Evolutionary conservation across 2,113 vertebrate genomes (phyloP).

Genomic region (Anser cygnoides): DNA sequence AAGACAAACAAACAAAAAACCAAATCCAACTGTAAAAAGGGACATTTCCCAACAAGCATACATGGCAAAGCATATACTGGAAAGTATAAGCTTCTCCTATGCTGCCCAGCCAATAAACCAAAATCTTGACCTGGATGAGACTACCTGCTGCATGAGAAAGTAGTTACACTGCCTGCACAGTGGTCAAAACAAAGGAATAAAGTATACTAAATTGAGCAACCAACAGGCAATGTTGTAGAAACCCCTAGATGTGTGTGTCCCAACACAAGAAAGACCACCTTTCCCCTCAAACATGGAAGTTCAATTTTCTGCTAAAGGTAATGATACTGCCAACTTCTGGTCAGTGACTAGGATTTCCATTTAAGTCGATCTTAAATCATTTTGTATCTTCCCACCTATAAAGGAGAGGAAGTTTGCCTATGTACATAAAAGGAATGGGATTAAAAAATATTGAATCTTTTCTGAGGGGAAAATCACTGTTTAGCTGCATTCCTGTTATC

Average conservation of each 20-base stretch:
- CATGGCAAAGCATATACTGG: rapidly evolving
- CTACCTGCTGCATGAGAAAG: too few relatives aligned
- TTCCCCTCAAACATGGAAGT: background rate
- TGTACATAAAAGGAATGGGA: background rate
- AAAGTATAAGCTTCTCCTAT: background rate
- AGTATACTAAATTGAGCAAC: rapidly evolving
- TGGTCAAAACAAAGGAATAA: background rate
- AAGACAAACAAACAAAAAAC: background rate
- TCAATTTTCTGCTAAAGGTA: background rate
- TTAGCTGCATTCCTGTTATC: background rate
- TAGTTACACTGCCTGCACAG: background rate
- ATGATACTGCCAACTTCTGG: background rate
- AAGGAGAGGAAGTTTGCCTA: background rate
- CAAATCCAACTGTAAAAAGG: background rate
- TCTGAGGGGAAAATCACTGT: background rate
- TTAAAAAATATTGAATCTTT: background rate
- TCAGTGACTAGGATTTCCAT: background rate
- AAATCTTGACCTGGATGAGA: background rate
- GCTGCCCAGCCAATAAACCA: background rate
- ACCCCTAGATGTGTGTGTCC: too few relatives aligned
- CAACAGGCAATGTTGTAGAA: background rate
- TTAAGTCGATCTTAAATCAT: background rate
- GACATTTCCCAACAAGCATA: rapidly evolving
- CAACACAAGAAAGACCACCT: background rate
- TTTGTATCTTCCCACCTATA: background rate